These are phyloP conservation scores for Stenchaetothrips biformis DNA, from an alignment of 2,888 invertebrate genomes.

Conservation along the genomic window DNA sequence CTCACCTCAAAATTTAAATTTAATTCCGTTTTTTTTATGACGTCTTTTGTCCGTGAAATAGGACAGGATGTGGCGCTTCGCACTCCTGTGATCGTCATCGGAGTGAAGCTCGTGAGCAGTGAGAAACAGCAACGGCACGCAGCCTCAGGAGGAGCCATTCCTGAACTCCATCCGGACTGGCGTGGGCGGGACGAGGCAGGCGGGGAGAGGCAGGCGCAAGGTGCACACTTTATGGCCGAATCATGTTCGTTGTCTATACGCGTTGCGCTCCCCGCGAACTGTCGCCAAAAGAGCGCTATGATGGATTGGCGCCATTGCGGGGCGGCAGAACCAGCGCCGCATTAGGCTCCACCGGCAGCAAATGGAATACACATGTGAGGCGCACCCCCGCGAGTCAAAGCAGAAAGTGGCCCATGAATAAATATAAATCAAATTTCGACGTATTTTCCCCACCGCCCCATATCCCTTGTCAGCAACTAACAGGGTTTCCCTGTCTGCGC, in stretches of 20 bases:
- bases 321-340: not conserved
- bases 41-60: too few species aligned
- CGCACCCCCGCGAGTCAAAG: not conserved
- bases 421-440: not conserved
- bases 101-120: too few species aligned
- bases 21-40: too few species aligned
- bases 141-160: too few species aligned
- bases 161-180: too few species aligned
- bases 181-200: not conserved
- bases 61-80: too few species aligned
- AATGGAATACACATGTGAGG: conserved; percentile 16
- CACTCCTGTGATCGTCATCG: too few species aligned
- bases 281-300: not conserved
- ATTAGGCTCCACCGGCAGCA: not conserved
- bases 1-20: too few species aligned
- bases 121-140: too few species aligned
- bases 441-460: too few species aligned
- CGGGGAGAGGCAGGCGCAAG: not conserved
- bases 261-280: not conserved
- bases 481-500: too few species aligned
- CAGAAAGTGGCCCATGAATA: not conserved
- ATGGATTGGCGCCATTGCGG: conserved; percentile 3
- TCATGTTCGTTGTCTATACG: conserved; percentile 17
- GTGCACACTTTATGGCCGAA: conserved; percentile 12
- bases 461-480: too few species aligned